Evolutionary conservation across 2,797 vertebrate species (phyloP).

Genomic region (Xyrichtys novacula): DNA sequence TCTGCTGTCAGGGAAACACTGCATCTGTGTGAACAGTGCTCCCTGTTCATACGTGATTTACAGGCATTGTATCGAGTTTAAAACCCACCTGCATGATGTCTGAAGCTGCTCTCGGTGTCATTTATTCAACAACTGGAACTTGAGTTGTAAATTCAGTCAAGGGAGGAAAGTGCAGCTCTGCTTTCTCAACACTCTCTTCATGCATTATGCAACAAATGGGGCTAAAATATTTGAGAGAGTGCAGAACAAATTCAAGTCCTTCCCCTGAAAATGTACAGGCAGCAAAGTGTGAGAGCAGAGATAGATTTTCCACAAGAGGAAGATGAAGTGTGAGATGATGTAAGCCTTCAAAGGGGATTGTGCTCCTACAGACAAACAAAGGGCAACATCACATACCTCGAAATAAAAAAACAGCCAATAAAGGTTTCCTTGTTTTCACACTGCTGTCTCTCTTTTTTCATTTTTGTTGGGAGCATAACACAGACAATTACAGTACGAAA

Average conservation of each 20-base stretch:
- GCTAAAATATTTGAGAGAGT: neutral
- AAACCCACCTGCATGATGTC: slow-evolving; percentile 9
- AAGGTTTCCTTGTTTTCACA: too few relatives aligned
- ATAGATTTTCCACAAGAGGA: neutral
- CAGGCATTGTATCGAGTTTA: neutral
- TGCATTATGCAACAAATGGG: slow-evolving; percentile 30
- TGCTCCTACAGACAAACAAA: too few relatives aligned
- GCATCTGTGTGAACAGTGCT: slow-evolving; percentile 5
- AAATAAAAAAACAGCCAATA: too few relatives aligned
- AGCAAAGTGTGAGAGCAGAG: neutral
- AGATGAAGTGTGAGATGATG: neutral
- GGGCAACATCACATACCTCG: too few relatives aligned
- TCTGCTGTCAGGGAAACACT: neutral
- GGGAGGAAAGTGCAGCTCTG: slow-evolving; percentile 7
- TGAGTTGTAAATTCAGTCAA: slow-evolving; percentile 15
- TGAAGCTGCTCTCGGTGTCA: slow-evolving; percentile 16
- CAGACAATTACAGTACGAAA: too few relatives aligned
- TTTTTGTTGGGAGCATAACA: too few relatives aligned
- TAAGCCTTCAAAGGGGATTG: too few relatives aligned
- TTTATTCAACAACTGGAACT: too few relatives aligned
- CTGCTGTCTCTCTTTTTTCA: too few relatives aligned
- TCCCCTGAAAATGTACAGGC: too few relatives aligned
- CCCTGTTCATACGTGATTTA: too few relatives aligned
- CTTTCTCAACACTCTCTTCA: slow-evolving; percentile 15
- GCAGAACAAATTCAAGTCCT: neutral